A percentile compares a stretch with the other conserved stretches of the same genome.
Evolutionary conservation across 64 coral and sea anemone genomes (phyloP).

Genomic region (Catalaphyllia jardinei): DNA sequence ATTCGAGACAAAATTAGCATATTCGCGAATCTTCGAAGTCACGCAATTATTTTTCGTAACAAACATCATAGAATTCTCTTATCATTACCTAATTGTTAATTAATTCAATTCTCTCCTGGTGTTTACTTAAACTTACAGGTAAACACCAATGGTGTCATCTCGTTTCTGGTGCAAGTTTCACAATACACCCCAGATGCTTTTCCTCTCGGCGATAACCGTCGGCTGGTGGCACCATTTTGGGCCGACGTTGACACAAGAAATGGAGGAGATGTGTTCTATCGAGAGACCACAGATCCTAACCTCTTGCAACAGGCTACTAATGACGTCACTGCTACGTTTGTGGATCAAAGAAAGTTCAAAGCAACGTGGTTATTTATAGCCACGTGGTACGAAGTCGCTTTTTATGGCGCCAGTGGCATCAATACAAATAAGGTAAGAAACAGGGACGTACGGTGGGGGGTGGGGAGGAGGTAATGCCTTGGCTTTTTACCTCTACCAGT

Average conservation of each 20-base stretch:
- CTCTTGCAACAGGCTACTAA: conserved; percentile 41
- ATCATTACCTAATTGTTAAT: too few relatives aligned
- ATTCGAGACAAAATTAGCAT: too few relatives aligned
- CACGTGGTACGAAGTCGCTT: conserved; percentile 66
- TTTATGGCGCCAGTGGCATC: conserved; percentile 18
- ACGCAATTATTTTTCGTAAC: too few relatives aligned
- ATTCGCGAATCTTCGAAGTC: too few relatives aligned
- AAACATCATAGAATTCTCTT: too few relatives aligned
- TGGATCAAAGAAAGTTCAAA: conserved; percentile 24
- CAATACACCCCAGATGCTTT: conserved; percentile 69
- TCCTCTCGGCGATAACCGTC: conserved; percentile 44
- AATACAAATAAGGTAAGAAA: conserved; percentile 35
- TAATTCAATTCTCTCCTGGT: too few relatives aligned
- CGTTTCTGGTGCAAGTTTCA: conserved; percentile 43
- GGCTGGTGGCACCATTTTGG: conserved; percentile 73
- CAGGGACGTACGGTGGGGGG: too few relatives aligned
- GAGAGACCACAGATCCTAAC: conserved; percentile 41
- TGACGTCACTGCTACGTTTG: conserved; percentile 43
- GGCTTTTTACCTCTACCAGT: too few relatives aligned
- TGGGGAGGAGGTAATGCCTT: too few relatives aligned
- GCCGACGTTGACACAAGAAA: conserved; percentile 59
- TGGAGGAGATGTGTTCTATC: conserved; percentile 68
- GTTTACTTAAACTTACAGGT: conserved; percentile 3
- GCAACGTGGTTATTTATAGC: conserved; percentile 55
- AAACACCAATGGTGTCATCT: conserved; percentile 71